A percentile compares a stretch with the other conserved stretches of the same genome.
phyloP scores from a whole-genome alignment of 1,140 invertebrate species.

The Drosophila ercepeae region DNA sequence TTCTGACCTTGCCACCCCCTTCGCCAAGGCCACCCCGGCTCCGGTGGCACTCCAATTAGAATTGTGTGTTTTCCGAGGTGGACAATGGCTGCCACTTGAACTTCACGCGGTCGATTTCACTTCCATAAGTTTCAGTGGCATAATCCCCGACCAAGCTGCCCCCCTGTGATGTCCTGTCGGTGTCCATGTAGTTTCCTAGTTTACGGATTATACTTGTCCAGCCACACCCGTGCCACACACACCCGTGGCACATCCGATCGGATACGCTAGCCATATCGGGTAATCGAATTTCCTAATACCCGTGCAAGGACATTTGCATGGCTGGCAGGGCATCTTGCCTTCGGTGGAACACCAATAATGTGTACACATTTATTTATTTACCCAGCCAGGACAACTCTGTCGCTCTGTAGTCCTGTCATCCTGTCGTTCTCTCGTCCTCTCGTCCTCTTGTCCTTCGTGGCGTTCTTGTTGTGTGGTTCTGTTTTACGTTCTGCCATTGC shows the following conservation, averaged over 20 bases:
- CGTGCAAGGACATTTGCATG: background rate
- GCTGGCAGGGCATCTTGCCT: background rate
- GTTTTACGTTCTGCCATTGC: slow-evolving; percentile 3
- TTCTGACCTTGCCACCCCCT: slow-evolving; percentile 54
- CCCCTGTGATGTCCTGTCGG: slow-evolving; percentile 35
- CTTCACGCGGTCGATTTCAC: slow-evolving; percentile 75
- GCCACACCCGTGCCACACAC: slow-evolving; percentile 9
- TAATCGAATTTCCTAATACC: background rate
- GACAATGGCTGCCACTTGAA: slow-evolving; percentile 64
- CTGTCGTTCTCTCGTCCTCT: background rate
- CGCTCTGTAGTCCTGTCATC: slow-evolving; percentile 5
- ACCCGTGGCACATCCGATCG: slow-evolving; percentile 1
- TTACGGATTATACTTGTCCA: slow-evolving; percentile 64
- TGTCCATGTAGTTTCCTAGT: slow-evolving; percentile 39
- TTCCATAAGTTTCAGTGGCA: slow-evolving; percentile 58
- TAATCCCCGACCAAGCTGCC: slow-evolving; percentile 45
- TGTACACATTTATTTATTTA: slow-evolving; percentile 21
- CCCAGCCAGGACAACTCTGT: slow-evolving; percentile 3
- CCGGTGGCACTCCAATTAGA: slow-evolving; percentile 57
- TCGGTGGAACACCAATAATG: background rate
- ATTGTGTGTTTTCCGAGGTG: slow-evolving; percentile 43
- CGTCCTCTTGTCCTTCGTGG: background rate
- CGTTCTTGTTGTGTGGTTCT: slow-evolving; percentile 3
- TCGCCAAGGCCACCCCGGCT: background rate
- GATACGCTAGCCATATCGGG: slow-evolving; percentile 2